A percentile compares a stretch with the other conserved stretches of the same genome.
phyloP scores from a whole-genome alignment of 2,888 invertebrate species.

The Parnassius mnemosyne region DNA sequence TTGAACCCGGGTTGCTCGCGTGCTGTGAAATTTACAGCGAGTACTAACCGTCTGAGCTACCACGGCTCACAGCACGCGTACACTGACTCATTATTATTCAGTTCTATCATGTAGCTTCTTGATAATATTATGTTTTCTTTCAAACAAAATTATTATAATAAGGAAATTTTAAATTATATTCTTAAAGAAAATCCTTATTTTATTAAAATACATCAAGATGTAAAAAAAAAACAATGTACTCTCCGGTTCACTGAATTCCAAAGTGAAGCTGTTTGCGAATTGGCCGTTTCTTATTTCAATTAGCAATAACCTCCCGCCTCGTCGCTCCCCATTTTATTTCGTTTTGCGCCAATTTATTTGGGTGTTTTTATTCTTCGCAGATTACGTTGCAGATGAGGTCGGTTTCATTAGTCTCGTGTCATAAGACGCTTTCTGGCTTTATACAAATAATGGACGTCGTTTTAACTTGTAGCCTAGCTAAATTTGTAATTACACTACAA shows the following conservation, averaged over 20 bases:
- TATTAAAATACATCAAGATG: no score
- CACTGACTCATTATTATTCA: no score
- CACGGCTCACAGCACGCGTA: no score
- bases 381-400: slow-evolving; percentile 15
- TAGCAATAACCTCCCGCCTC: slow-evolving; percentile 24
- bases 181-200: neutral
- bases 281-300: slow-evolving; percentile 25
- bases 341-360: slow-evolving; percentile 14
- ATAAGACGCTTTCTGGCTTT: neutral
- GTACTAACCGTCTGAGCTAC: no score
- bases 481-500: no score
- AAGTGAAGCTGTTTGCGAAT: slow-evolving; percentile 21
- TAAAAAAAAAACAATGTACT: neutral
- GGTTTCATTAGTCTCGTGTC: neutral
- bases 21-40: no score
- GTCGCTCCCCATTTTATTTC: slow-evolving; percentile 18
- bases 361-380: slow-evolving; percentile 10
- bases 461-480: neutral
- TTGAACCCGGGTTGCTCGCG: no score
- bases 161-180: neutral
- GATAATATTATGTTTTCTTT: no score
- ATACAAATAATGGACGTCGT: neutral
- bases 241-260: neutral
- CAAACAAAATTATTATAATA: no score
- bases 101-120: no score